Conservation (phyloP, 2,113 vertebrate species). For the Odocoileus hemionus region DNA sequence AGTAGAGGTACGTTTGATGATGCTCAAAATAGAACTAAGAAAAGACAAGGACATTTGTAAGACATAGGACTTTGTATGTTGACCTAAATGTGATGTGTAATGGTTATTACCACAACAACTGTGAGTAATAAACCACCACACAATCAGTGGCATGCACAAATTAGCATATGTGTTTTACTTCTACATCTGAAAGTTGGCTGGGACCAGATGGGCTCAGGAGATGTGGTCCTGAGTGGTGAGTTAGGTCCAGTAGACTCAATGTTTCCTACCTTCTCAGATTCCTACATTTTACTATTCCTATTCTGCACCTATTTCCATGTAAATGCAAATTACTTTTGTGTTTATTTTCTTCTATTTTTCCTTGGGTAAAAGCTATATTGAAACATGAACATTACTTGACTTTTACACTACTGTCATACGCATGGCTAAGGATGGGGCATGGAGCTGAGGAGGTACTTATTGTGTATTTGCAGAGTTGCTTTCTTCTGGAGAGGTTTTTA, state of each 20-base stretch:
- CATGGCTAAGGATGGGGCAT: not conserved
- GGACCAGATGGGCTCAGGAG: not conserved
- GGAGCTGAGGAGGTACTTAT: not conserved
- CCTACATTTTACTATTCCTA: not conserved
- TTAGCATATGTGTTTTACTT: not conserved
- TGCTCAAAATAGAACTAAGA: not conserved
- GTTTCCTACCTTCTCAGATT: not conserved
- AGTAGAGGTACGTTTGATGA: not conserved
- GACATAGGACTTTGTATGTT: not conserved
- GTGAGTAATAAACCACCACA: not conserved
- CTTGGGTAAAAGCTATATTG: not conserved
- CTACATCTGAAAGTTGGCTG: not conserved
- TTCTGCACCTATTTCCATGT: not conserved
- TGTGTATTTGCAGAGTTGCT: not conserved
- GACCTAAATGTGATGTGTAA: not conserved
- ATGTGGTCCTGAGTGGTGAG: not conserved
- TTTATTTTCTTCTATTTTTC: not conserved
- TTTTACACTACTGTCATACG: not conserved
- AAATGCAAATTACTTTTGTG: not conserved
- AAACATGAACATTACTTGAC: not conserved
- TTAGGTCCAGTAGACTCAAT: not conserved
- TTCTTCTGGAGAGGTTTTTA: not conserved
- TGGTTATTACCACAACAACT: not conserved
- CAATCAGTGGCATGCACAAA: not conserved
- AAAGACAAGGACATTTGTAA: not conserved